Evolutionary conservation across 1,140 invertebrate genomes (phyloP).

Genomic region (Bombus difficillimus): DNA sequence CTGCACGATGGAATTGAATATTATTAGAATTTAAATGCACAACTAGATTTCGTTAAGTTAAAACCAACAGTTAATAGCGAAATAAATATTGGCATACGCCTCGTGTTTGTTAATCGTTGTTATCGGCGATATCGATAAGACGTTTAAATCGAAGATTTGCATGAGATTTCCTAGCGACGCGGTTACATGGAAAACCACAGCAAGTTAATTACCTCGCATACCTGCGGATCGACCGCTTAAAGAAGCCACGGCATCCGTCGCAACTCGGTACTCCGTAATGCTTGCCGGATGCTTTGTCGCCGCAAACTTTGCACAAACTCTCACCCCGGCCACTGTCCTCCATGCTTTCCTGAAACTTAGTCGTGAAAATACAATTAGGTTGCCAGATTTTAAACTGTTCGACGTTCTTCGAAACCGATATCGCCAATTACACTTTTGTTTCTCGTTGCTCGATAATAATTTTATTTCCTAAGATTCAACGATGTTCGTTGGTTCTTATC

Average conservation of each 20-base stretch:
- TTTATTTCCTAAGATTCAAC: no score
- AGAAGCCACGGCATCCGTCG: slow-evolving; percentile 96
- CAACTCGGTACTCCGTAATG: slow-evolving; percentile 96
- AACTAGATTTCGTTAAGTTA: not conserved
- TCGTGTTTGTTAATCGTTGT: no score
- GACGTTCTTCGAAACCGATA: not conserved
- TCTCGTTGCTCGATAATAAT: no score
- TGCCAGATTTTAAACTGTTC: not conserved
- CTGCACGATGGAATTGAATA: slow-evolving; percentile 77
- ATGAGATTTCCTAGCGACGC: no score
- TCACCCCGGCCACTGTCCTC: slow-evolving; percentile 77
- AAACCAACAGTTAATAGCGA: not conserved
- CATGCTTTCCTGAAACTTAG: slow-evolving; percentile 63
- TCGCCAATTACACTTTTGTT: no score
- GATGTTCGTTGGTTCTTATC: no score
- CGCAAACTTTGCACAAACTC: slow-evolving; percentile 89
- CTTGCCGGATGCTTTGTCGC: slow-evolving; percentile 95
- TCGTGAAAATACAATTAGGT: not conserved
- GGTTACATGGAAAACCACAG: not conserved
- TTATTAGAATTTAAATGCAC: not conserved
- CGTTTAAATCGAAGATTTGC: not conserved
- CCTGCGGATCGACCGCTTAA: slow-evolving; percentile 94
- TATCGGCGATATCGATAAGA: not conserved
- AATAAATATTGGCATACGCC: not conserved
- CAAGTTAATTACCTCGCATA: slow-evolving; percentile 82